These are phyloP conservation scores for Actinia equina DNA, from an alignment of 64 coral and sea anemone species.

Conservation along the genomic window DNA sequence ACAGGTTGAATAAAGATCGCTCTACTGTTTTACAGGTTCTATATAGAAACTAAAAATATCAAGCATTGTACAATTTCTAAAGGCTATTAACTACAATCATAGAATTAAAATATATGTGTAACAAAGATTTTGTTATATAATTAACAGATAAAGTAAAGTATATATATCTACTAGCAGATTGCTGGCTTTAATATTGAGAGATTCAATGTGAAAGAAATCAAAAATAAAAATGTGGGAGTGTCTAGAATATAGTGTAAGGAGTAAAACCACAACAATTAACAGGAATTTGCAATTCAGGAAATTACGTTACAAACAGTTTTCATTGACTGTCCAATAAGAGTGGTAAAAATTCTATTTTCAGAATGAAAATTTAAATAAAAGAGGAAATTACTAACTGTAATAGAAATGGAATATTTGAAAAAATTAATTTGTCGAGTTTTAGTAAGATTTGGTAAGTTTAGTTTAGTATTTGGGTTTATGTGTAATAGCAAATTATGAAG, in stretches of 20 bases:
- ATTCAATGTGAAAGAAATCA: background rate
- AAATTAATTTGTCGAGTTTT: background rate
- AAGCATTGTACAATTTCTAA: no score
- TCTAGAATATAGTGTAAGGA: background rate
- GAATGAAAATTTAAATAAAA: background rate
- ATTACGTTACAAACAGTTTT: constrained; percentile 11
- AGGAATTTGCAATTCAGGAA: constrained; percentile 24
- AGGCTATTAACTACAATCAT: no score
- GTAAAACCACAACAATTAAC: constrained; percentile 26
- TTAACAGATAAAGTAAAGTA: no score
- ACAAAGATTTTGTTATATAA: no score
- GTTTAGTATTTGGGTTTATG: background rate
- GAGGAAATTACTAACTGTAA: background rate
- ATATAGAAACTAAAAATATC: no score
- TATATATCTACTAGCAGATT: no score
- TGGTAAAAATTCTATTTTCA: background rate
- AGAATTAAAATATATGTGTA: no score
- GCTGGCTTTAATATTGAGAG: no score
- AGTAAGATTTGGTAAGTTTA: background rate
- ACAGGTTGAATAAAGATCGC: no score
- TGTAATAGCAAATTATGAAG: background rate
- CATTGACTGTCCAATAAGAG: background rate
- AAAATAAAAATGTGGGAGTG: constrained; percentile 17
- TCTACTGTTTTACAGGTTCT: no score
- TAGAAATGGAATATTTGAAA: background rate